These are phyloP conservation scores for Vimba vimba DNA, from an alignment of 2,113 vertebrate genomes.

Conservation along the genomic window DNA sequence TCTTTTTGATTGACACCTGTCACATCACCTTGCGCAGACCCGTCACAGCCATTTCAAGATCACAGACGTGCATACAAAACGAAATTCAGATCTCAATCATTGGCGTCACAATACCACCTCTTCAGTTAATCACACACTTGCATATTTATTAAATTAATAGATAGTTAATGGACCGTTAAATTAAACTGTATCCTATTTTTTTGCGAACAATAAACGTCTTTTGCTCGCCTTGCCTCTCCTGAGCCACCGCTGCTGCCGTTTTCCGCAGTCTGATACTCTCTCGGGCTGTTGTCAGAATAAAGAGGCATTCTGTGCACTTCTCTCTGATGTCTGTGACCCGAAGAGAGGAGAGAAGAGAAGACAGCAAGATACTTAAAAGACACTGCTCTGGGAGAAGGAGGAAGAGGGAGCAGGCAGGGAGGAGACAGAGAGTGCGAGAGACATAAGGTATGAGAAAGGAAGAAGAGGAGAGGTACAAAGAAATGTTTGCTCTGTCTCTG, in stretches of 20 bases:
- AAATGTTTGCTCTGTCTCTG: constrained; percentile 10
- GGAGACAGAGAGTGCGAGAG: not conserved
- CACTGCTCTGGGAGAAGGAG: constrained; percentile 11
- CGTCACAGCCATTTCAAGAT: not conserved
- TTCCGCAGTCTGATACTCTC: constrained; percentile 25
- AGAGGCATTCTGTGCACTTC: constrained; percentile 31
- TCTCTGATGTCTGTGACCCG: constrained; percentile 41
- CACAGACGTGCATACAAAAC: not conserved
- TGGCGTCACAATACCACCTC: not conserved
- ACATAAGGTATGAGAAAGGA: not conserved
- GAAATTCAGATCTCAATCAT: not conserved
- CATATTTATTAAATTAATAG: constrained; percentile 34
- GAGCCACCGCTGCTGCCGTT: constrained; percentile 7
- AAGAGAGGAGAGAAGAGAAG: constrained; percentile 39
- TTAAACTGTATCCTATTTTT: constrained; percentile 27
- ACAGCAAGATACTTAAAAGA: constrained; percentile 26
- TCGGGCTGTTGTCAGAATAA: constrained; percentile 43
- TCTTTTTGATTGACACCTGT: constrained; percentile 16
- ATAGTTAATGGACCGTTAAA: constrained; percentile 37
- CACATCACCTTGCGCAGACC: not conserved
- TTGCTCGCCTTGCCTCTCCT: not conserved
- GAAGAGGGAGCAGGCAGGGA: not conserved
- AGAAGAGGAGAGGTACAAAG: constrained; percentile 30
- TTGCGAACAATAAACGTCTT: not conserved
- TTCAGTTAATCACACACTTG: not conserved